phyloP scores from a whole-genome alignment of 2,888 invertebrate genomes.

The Euzetes globulus region DNA sequence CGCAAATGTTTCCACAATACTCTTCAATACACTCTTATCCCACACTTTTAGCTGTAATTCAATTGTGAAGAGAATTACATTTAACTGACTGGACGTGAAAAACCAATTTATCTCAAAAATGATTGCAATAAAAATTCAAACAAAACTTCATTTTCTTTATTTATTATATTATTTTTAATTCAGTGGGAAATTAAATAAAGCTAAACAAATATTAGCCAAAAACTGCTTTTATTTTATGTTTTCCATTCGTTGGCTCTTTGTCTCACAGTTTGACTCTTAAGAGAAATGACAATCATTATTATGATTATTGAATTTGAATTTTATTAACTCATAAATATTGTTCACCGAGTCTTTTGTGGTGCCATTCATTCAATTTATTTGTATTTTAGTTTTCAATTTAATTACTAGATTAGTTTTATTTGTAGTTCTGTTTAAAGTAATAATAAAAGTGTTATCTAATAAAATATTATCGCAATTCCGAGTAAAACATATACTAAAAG shows the following conservation, averaged over 20 bases:
- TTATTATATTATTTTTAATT: not conserved
- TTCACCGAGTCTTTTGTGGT: too few species aligned
- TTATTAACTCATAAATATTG: not conserved
- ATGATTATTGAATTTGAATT: not conserved
- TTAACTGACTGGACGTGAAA: not conserved
- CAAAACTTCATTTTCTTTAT: not conserved
- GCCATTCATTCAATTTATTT: too few species aligned
- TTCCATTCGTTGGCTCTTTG: not conserved
- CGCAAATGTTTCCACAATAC: slow-evolving; percentile 20
- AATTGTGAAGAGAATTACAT: not conserved
- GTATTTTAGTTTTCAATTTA: too few species aligned
- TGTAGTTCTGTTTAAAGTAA: too few species aligned
- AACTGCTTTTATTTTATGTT: not conserved
- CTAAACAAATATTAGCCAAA: slow-evolving; percentile 6
- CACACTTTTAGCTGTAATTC: slow-evolving; percentile 23
- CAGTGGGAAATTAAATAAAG: slow-evolving; percentile 2
- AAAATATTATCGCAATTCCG: too few species aligned
- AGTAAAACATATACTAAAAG: not conserved
- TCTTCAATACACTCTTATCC: not conserved
- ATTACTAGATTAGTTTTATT: too few species aligned
- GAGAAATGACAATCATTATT: slow-evolving; percentile 1
- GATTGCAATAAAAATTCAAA: not conserved
- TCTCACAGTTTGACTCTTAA: not conserved
- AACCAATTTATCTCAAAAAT: not conserved
- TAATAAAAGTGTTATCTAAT: too few species aligned